A percentile compares a stretch with the other conserved stretches of the same genome.
Evolutionary conservation across 2,113 vertebrate genomes (phyloP).

Genomic region (Otocyon megalotis): DNA sequence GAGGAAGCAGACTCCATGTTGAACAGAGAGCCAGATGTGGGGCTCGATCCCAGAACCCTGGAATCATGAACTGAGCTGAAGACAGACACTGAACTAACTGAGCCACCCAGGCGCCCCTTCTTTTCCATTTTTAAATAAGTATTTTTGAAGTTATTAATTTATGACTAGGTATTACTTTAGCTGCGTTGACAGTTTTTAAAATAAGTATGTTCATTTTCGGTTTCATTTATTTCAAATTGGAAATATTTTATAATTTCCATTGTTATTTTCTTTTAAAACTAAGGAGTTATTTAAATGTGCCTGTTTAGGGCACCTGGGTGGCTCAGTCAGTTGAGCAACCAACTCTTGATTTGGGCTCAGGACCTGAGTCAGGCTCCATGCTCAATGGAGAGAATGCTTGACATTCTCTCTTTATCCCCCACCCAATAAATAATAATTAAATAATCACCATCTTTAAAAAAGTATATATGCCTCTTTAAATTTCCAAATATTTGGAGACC

Average conservation of each 20-base stretch:
- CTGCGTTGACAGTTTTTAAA: neutral
- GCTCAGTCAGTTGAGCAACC: neutral
- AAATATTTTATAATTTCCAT: neutral
- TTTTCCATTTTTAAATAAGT: neutral
- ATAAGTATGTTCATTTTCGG: neutral
- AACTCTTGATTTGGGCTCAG: neutral
- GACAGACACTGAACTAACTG: neutral
- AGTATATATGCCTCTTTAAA: neutral
- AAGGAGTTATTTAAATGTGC: neutral
- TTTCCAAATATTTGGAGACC: neutral
- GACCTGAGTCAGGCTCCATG: neutral
- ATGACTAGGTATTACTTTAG: neutral
- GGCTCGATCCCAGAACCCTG: neutral
- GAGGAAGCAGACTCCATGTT: neutral
- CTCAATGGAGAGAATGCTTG: neutral
- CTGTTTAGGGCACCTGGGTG: neutral
- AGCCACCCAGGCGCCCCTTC: neutral
- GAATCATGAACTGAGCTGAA: neutral
- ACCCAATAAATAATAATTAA: neutral
- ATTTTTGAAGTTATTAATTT: neutral
- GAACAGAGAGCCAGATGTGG: neutral
- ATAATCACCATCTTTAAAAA: neutral
- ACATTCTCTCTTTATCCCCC: neutral
- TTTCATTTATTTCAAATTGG: constrained; percentile 2
- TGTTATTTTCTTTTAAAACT: neutral